phyloP scores from a whole-genome alignment of 2,797 vertebrate genomes.

The Chromis chromis region DNA sequence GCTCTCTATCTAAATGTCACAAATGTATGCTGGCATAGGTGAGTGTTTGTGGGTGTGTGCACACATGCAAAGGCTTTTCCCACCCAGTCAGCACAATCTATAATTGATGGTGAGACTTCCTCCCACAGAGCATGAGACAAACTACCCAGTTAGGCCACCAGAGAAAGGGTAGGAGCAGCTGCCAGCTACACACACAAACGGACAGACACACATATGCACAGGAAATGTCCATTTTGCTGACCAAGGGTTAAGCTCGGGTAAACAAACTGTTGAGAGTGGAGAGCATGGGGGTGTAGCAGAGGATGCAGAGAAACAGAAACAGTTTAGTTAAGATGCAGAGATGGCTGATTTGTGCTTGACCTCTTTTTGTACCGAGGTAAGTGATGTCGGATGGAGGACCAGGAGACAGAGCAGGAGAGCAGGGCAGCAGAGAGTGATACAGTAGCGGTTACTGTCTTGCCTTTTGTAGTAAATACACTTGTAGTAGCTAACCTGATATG shows the following conservation, averaged over 20 bases:
- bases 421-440: slow-evolving; percentile 15
- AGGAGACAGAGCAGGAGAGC: slow-evolving; percentile 10
- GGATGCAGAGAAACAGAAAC: slow-evolving; percentile 12
- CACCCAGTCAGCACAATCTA: slow-evolving; percentile 73
- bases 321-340: slow-evolving; percentile 25
- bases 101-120: slow-evolving; percentile 75
- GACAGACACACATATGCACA: slow-evolving; percentile 41
- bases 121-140: slow-evolving; percentile 66
- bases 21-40: not conserved
- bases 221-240: slow-evolving; percentile 67
- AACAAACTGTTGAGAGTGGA: slow-evolving; percentile 45
- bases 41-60: slow-evolving; percentile 12
- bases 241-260: slow-evolving; percentile 47
- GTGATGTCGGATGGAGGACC: slow-evolving; percentile 30
- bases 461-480: slow-evolving; percentile 58
- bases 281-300: slow-evolving; percentile 13
- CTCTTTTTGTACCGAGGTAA: slow-evolving; percentile 39
- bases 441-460: slow-evolving; percentile 25
- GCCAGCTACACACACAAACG: slow-evolving; percentile 52
- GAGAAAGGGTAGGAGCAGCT: slow-evolving; percentile 41
- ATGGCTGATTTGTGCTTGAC: slow-evolving; percentile 40
- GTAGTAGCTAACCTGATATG: slow-evolving; percentile 50
- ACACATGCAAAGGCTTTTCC: slow-evolving; percentile 39
- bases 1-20: slow-evolving; percentile 4
- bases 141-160: slow-evolving; percentile 49